Percentiles rank a stretch among this genome's conserved stretches.
phyloP scores from a whole-genome alignment of 1,140 invertebrate species.

The Drosophila fuyamai region DNA sequence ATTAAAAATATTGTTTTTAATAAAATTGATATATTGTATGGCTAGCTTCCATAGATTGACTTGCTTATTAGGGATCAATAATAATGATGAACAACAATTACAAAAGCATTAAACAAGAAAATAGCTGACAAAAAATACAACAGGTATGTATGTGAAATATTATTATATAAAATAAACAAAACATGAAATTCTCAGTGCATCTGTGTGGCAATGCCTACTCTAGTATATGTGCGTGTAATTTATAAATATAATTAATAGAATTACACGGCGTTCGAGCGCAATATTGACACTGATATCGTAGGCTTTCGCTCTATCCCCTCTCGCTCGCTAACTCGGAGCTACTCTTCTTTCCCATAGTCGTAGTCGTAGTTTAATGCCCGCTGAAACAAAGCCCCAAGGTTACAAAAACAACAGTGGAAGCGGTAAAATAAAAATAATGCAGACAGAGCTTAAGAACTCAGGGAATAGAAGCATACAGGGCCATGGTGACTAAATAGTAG shows the following conservation, averaged over 20 bases:
- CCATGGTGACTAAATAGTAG: background rate
- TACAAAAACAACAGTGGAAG: slow-evolving; percentile 24
- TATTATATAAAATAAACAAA: no score
- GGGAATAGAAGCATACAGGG: slow-evolving; percentile 5
- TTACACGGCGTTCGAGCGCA: slow-evolving; percentile 68
- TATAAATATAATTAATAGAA: slow-evolving; percentile 69
- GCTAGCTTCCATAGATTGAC: no score
- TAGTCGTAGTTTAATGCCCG: slow-evolving; percentile 72
- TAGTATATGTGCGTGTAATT: slow-evolving; percentile 37
- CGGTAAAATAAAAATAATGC: slow-evolving; percentile 6
- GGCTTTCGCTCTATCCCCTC: slow-evolving; percentile 4
- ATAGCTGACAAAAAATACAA: no score
- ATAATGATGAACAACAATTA: no score
- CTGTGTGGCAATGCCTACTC: background rate
- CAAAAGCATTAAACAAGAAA: no score
- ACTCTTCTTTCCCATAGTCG: slow-evolving; percentile 31
- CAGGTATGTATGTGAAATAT: no score
- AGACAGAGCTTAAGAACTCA: slow-evolving; percentile 13
- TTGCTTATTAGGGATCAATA: no score
- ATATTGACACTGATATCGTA: slow-evolving; percentile 82
- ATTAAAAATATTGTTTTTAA: no score
- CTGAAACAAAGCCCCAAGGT: slow-evolving; percentile 75
- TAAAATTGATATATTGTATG: no score
- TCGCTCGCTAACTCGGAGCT: slow-evolving; percentile 10
- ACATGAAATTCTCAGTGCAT: background rate